phyloP scores from a whole-genome alignment of 64 coral and sea anemone genomes.

The Actinia equina region DNA sequence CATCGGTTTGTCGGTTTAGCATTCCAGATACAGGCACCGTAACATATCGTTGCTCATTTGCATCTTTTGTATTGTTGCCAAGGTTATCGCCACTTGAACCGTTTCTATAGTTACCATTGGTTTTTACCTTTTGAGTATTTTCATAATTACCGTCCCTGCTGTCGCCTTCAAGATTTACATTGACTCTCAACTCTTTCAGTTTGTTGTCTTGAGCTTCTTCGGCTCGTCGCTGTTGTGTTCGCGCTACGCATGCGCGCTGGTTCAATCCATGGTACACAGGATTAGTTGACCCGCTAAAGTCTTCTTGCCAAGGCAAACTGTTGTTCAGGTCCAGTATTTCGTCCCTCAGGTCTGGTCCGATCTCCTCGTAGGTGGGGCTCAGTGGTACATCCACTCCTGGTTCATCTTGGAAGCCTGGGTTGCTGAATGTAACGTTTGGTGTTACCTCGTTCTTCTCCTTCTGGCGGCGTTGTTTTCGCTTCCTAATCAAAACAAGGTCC shows the following conservation, averaged over 20 bases:
- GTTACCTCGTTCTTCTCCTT: neutral
- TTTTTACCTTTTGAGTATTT: neutral
- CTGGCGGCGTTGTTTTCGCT: neutral
- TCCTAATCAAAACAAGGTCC: neutral
- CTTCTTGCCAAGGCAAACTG: neutral
- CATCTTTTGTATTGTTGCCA: neutral
- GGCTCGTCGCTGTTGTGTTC: neutral
- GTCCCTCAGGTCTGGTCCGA: neutral
- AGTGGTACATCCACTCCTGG: neutral
- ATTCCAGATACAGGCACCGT: neutral
- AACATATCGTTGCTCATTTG: neutral
- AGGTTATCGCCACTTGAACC: neutral
- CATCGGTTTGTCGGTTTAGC: neutral
- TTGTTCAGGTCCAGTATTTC: neutral
- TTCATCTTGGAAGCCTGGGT: neutral
- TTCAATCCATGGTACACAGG: neutral
- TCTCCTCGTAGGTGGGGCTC: conserved; percentile 1
- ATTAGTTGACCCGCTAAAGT: neutral
- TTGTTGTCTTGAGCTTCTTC: neutral
- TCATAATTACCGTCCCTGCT: neutral
- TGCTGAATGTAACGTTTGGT: neutral
- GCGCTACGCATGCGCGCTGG: neutral
- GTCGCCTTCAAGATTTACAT: neutral
- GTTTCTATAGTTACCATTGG: neutral
- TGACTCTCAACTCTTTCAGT: neutral